phyloP scores from a whole-genome alignment of 2,797 vertebrate genomes.

The Chelmon rostratus region DNA sequence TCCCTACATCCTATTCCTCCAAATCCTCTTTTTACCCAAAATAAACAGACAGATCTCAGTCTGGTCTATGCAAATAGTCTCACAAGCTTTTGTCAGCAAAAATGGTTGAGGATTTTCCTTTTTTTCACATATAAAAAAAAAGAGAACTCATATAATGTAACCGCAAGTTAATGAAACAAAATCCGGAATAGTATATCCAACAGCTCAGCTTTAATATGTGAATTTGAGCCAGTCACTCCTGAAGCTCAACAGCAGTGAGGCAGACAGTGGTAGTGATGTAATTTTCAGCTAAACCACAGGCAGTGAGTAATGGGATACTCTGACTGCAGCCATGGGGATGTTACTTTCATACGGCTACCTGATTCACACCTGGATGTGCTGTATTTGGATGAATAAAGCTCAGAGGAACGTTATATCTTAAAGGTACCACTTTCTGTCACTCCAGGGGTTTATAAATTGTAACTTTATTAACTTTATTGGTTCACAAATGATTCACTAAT shows the following conservation, averaged over 20 bases:
- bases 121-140: constrained; percentile 1
- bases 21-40: constrained; percentile 24
- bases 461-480: too few species aligned
- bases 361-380: neutral
- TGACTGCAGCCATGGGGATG: neutral
- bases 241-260: neutral
- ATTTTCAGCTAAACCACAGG: constrained; percentile 7
- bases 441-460: neutral
- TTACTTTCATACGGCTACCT: neutral
- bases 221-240: neutral
- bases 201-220: neutral
- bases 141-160: neutral
- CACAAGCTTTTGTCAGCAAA: constrained; percentile 23
- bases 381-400: neutral
- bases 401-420: neutral
- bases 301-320: constrained; percentile 8
- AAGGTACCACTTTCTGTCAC: neutral
- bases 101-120: constrained; percentile 19
- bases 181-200: neutral
- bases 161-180: neutral
- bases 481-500: neutral
- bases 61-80: constrained; percentile 25
- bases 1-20: constrained; percentile 15
- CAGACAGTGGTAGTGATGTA: constrained; percentile 1
- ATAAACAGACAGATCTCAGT: constrained; percentile 28